Base-by-base conservation (phyloP, 1,140 invertebrate genomes). In the Zaprionus vittiger region DNA sequence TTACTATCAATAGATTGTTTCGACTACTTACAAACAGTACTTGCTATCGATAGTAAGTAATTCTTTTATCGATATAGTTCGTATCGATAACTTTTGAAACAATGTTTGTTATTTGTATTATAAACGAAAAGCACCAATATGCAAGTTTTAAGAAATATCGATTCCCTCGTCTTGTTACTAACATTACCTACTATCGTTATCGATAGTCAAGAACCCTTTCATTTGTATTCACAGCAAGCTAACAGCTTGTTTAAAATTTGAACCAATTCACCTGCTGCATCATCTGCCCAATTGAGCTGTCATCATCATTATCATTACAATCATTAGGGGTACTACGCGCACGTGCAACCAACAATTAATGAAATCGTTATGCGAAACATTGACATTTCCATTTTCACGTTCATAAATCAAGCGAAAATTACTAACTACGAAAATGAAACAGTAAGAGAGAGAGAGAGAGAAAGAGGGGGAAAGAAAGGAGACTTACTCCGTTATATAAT, bases 401-500 rank as follows among this genome's bases (percentile, higher is more conserved):
- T 90, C 85, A 90, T 90, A 90, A 90, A 90, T 90, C 85, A 90
- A 90, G 85, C 79, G 79, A 85, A 90, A 90, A 90, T 85, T 34
- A 34, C 31, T 34, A 37, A 54, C 37, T 69, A 38, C 41, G 60
- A 20, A 41, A 55, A 62, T 49, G 26, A 79, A 66, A 74, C 56
- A 77, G 57, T 37, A 78, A 17, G 37, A 59, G 9, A 11, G 9
- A 49, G 4, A n/a, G 31, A 11, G 9, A 31, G 31, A 3, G 9
- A 11, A 3, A 11, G 31, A 9, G 9, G 44, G 68, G 38, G 60
- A 73, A 44, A 55, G n/a, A 55, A 38, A 41, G 17, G 66, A 77
- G 78, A 64, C n/a, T 38, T 15, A 69, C 52, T 49, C 65, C 61
- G 72, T 55, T 76, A 76, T 76, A 76, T 86, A 89, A 87, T 89